phyloP scores from a whole-genome alignment of 2,113 vertebrate genomes.

The Dascyllus trimaculatus region DNA sequence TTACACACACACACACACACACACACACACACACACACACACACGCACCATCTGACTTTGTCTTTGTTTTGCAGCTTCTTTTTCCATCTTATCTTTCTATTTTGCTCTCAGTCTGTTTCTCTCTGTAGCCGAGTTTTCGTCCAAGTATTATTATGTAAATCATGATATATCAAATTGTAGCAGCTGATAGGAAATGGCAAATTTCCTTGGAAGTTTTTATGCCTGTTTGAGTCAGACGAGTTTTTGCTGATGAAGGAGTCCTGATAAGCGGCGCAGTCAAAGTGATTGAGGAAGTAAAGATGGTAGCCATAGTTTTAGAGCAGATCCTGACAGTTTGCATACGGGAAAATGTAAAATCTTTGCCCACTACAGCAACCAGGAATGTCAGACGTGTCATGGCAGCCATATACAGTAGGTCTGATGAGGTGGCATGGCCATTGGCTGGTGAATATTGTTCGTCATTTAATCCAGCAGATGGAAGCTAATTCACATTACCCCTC shows the following conservation, averaged over 20 bases:
- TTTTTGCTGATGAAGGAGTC: constrained; percentile 22
- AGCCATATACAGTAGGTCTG: neutral
- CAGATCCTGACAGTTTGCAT: too few species aligned
- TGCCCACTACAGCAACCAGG: neutral
- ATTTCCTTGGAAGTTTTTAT: constrained; percentile 11
- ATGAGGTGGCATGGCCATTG: neutral
- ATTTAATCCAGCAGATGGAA: constrained; percentile 41
- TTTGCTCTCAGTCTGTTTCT: constrained; percentile 41
- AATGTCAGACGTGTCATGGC: neutral
- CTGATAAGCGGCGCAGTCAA: neutral
- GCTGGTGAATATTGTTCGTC: constrained; percentile 2
- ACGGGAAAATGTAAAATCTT: too few species aligned
- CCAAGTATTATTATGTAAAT: constrained; percentile 54
- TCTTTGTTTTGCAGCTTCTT: constrained; percentile 42
- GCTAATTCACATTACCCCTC: constrained; percentile 31
- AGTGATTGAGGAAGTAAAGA: neutral
- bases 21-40: constrained; percentile 5
- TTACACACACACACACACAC: too few species aligned
- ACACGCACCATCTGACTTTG: constrained; percentile 48
- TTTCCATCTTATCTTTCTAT: constrained; percentile 16
- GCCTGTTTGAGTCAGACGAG: constrained; percentile 3
- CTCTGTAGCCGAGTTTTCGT: constrained; percentile 11
- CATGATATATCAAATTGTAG: constrained; percentile 32
- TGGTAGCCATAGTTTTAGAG: neutral
- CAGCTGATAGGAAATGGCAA: constrained; percentile 41